Evolutionary conservation across 2,888 invertebrate species (phyloP), one percentile per base, ranked within the genome.

Genomic region (Nymphalis urticae): DNA sequence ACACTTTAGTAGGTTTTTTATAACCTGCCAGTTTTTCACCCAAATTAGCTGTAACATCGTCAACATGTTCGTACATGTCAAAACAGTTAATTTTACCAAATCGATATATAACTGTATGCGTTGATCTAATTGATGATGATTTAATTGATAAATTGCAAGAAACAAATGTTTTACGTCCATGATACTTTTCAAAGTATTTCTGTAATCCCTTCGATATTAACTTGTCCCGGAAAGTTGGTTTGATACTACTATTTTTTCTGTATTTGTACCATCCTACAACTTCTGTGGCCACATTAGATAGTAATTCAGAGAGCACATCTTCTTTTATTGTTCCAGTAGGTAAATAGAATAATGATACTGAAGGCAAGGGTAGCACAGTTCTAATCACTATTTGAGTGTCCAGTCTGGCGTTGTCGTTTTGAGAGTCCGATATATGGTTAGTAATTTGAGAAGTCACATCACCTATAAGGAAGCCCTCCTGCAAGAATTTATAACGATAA

Each of bases 181-280:
- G 88, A 69, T 89, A 84, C 61, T 92, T 88, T 75, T 89, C 87
- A 81, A 95, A 95, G 73, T 93, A 90, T 56, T 93, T 91, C 69
- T 93, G 92, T 54, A 96, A 85, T 60, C 94, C 94, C 82, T 93
- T 94, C 64, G 95, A 94, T 73, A 95, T 88, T 72, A 94, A 82
- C 84, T 93, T 94, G 74, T 95, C 95, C 70, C 95, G 85, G 71
- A 95, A 88, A 1, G 95, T 94, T n/a, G 94, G 93, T 75, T 90
- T 92, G 36, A 94, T 87, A 56, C 85, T 88, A 61, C 89, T 88
- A 64, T 93, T 92, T 73, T 91, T 90, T 73, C 94, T 92, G 78
- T 94, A 95, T 81, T 94, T 94, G 80, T 95, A 95, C 95, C 95
- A 95, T 32, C 95, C 95, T 13, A 95, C 93, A 27, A 95, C 93